Percentiles rank a stretch among this genome's conserved stretches.
phyloP scores from a whole-genome alignment of 2,888 invertebrate species.

The Boloria euphrosyne region DNA sequence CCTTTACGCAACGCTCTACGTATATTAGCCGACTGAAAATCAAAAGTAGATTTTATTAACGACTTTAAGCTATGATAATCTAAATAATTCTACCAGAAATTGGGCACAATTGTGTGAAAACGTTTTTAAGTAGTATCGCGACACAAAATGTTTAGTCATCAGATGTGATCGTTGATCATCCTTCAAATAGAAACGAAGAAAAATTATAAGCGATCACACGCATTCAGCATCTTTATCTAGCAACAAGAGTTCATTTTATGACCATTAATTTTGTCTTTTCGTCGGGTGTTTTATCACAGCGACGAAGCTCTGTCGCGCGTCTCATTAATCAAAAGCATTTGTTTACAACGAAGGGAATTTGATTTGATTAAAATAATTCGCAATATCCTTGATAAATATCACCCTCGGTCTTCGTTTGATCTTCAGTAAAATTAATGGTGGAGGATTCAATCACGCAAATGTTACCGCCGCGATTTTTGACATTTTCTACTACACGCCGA shows the following conservation, averaged over 20 bases:
- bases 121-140: slow-evolving; percentile 55
- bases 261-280: slow-evolving; percentile 82
- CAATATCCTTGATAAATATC: slow-evolving; percentile 83
- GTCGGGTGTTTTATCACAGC: slow-evolving; percentile 80
- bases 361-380: slow-evolving; percentile 83
- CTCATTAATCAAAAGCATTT: slow-evolving; percentile 83
- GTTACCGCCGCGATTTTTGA: slow-evolving; percentile 61
- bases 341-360: slow-evolving; percentile 83
- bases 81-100: slow-evolving; percentile 75
- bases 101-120: slow-evolving; percentile 68
- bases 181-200: slow-evolving; percentile 73
- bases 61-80: slow-evolving; percentile 77
- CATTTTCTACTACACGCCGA: slow-evolving; percentile 46
- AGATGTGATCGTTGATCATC: slow-evolving; percentile 75
- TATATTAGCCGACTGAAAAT: slow-evolving; percentile 80
- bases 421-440: slow-evolving; percentile 80
- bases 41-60: slow-evolving; percentile 81
- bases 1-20: slow-evolving; percentile 71
- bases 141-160: slow-evolving; percentile 73
- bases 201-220: slow-evolving; percentile 79
- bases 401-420: slow-evolving; percentile 82
- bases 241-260: slow-evolving; percentile 83
- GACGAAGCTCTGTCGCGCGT: slow-evolving; percentile 80
- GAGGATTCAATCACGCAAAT: slow-evolving; percentile 80
- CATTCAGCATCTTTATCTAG: slow-evolving; percentile 81